Evolutionary conservation across 2,888 invertebrate genomes (phyloP), one percentile per base, ranked within the genome.

Genomic region (Drosophila lutescens): DNA sequence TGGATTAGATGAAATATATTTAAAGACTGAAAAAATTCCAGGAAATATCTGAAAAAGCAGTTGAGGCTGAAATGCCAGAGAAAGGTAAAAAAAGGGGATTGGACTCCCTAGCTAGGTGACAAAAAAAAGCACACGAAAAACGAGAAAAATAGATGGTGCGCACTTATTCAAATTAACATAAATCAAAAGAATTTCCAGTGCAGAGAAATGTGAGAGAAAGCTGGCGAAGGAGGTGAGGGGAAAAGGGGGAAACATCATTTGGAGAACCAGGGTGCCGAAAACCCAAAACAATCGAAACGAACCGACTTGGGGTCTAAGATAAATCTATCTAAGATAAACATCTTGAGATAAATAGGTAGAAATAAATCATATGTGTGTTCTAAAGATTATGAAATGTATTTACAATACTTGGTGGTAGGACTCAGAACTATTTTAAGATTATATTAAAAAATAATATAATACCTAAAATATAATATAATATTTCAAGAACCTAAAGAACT

Each of bases 81-180:
- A 74, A 49, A 49, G 15, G 12, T 80, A 68, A 62, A 43, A 49
- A 49, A 40, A 20, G 17, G 13, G 30, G 8, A 46, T n/a, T 12
- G 26, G 40, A 20, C 40, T 26, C 15, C 53, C 12, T 6, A 23
- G 12, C 34, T 38, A 30, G 32, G 32, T 47, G 60, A 40, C 38
- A 32, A 61, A 46, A 10, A 44, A 12, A 12, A 55, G 30, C 23
- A 20, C 0, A 5, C 10, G 5, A 8, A 38, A 59, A 59, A 53
- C 5, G 23, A 47, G 49, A 63, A 78, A 81, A 79, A 77, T 79
- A 73, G 68, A 82, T 83, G 80, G 73, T 61, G 84, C 71, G 78
- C 81, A 77, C 86, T 88, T 84, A 88, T 88, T 86, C 86, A 86
- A 88, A 89, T 88, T 88, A 89, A 84, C 85, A 90, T 89, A 85